Evolutionary conservation across 2,797 vertebrate species (phyloP), one percentile per base, ranked within the genome.

Genomic region (Lagocephalus sceleratus): DNA sequence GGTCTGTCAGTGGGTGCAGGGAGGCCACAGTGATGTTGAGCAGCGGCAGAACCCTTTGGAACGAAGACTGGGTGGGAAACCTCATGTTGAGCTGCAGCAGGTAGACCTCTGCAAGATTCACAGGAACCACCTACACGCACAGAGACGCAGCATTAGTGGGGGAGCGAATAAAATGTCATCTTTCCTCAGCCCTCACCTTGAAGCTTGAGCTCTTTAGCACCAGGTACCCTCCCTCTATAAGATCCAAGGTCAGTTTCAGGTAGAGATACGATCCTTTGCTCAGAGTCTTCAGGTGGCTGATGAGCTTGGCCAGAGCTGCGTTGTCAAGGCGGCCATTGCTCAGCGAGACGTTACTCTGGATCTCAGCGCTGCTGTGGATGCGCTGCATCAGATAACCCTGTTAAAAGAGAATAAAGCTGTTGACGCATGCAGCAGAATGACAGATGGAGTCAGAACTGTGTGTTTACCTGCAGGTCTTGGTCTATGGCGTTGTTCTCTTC

Each of bases 141-240:
- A 52, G 19, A 9, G 17, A 42, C 16, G 19, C n/a, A 42, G 40
- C 40, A 42, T 40, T 17, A 40, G 39, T 8, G 39, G 6, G n/a
- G 39, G 26, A 29, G 26, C 11, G 26, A 29, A 10, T 29, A 10
- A 11, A 29, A 29, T 29, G 12, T 35, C 32, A 35, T 35, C 32
- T 35, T 35, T 14, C 12, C 39, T 40, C 42, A 10, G 16, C 5
- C 10, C 57, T 57, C 45, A 90, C 90, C 91, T 99, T 99, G 83
- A 97, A 99, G 88, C 95, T 98, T 83, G 97, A 98, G 83, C 97
- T 99, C 88, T 99, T 99, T 15, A 99, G 90, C 12, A 99, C 97
- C 62, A 99, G 89, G 76, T 94, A 98, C 40, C 97, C 97, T 73
- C 95, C 93, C 79, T 99, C 94, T 67, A 99, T 98, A 76, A 99